These are phyloP conservation scores for Prionailurus viverrinus DNA, from an alignment of 2,113 vertebrate genomes.

Conservation along the genomic window DNA sequence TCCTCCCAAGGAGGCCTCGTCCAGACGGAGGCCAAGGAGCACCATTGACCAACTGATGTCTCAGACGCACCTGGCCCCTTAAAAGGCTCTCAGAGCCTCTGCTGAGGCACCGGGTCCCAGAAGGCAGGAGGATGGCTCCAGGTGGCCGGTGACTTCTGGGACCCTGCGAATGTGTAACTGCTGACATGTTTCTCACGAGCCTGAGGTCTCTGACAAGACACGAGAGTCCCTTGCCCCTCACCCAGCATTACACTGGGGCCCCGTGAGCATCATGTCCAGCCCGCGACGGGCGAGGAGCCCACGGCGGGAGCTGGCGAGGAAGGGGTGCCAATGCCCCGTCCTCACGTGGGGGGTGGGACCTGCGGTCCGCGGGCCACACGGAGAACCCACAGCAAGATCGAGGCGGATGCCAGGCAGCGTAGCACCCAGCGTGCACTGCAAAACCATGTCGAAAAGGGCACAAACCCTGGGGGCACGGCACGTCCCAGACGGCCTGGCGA, in stretches of 20 bases:
- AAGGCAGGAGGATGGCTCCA: neutral
- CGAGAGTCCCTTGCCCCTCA: neutral
- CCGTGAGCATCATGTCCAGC: neutral
- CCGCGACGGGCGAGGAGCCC: neutral
- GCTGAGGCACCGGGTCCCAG: neutral
- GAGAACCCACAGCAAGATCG: neutral
- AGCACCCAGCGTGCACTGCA: accelerated
- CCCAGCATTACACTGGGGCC: neutral
- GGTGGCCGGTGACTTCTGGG: neutral
- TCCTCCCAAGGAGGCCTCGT: accelerated
- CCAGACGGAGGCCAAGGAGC: neutral
- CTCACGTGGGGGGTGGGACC: neutral
- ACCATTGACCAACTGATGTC: neutral
- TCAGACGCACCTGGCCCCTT: neutral
- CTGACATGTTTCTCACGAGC: neutral
- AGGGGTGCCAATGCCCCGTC: accelerated
- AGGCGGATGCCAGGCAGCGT: neutral
- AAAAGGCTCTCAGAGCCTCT: neutral
- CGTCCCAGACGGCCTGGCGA: neutral
- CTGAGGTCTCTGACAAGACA: neutral
- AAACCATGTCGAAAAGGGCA: neutral
- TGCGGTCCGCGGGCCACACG: neutral
- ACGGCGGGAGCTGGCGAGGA: neutral
- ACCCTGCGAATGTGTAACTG: too few relatives aligned
- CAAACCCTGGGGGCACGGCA: accelerated